Percentiles rank a stretch among this genome's conserved stretches.
Conservation (phyloP, 2,113 vertebrate species). For the Harpagus bidentatus region DNA sequence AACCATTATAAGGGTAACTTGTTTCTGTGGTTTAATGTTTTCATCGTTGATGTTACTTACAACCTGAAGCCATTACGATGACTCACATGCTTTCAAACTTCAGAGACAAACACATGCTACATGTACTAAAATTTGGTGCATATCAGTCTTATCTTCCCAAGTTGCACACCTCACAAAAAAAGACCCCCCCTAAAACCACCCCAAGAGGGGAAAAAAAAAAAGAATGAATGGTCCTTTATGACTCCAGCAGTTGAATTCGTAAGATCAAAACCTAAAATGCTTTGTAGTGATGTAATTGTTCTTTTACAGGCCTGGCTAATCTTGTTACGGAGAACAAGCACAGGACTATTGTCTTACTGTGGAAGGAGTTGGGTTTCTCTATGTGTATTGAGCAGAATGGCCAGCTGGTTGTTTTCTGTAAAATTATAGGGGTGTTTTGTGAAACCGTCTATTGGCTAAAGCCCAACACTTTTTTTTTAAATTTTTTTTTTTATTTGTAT, state of each 20-base stretch:
- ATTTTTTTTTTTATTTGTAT: background rate
- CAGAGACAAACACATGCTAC: background rate
- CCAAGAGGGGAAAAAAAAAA: background rate
- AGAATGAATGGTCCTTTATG: background rate
- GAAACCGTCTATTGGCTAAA: background rate
- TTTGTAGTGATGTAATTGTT: background rate
- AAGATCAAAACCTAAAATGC: background rate
- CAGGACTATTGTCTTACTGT: background rate
- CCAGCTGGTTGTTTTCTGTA: background rate
- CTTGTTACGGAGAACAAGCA: background rate
- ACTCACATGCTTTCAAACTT: background rate
- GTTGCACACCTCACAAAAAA: background rate
- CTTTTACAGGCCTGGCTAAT: background rate
- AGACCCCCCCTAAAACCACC: fast-evolving
- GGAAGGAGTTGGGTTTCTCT: background rate
- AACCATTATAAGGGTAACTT: constrained; percentile 1
- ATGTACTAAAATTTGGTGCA: background rate
- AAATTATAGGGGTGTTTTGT: background rate
- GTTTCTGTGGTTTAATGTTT: constrained; percentile 20
- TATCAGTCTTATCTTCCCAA: background rate
- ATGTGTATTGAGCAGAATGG: background rate
- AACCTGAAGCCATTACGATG: constrained; percentile 9
- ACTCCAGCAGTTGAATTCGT: background rate
- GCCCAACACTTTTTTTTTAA: fast-evolving
- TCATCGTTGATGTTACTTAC: background rate